phyloP scores from a whole-genome alignment of 2,888 invertebrate species.

The Lycocerus yunnanus region DNA sequence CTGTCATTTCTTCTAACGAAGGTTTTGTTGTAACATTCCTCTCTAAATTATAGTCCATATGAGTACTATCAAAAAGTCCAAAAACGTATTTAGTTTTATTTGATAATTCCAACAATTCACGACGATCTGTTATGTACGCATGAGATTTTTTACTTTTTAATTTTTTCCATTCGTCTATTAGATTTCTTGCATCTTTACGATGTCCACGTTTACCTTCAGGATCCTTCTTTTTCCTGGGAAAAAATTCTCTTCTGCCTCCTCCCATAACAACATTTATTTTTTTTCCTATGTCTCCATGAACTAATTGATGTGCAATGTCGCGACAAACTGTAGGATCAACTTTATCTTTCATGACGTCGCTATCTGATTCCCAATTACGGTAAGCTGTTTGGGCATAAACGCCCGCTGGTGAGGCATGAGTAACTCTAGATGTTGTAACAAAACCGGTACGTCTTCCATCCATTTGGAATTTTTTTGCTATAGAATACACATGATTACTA shows the following conservation, averaged over 20 bases:
- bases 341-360: conserved; percentile 59
- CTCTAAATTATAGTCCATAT: background rate
- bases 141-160: background rate
- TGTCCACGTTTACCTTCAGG: conserved; percentile 45
- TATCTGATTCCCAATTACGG: conserved; percentile 75
- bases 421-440: conserved; percentile 79
- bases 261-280: conserved; percentile 79
- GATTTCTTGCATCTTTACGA: background rate
- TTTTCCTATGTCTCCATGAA: conserved; percentile 67
- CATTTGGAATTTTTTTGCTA: conserved; percentile 73
- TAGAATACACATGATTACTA: conserved; percentile 66
- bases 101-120: background rate
- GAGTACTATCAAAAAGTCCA: background rate
- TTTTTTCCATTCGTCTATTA: background rate
- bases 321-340: conserved; percentile 61
- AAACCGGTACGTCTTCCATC: conserved; percentile 68
- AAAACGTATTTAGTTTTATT: background rate
- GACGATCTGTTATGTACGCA: background rate
- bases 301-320: conserved; percentile 76
- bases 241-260: conserved; percentile 71
- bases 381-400: conserved; percentile 74
- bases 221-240: conserved; percentile 60
- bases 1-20: conserved; percentile 74
- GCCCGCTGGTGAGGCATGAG: conserved; percentile 76
- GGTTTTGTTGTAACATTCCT: conserved; percentile 57